Evolutionary conservation across 2,113 vertebrate species (phyloP), one percentile per base, ranked within the genome.

Genomic region (Gobius niger): DNA sequence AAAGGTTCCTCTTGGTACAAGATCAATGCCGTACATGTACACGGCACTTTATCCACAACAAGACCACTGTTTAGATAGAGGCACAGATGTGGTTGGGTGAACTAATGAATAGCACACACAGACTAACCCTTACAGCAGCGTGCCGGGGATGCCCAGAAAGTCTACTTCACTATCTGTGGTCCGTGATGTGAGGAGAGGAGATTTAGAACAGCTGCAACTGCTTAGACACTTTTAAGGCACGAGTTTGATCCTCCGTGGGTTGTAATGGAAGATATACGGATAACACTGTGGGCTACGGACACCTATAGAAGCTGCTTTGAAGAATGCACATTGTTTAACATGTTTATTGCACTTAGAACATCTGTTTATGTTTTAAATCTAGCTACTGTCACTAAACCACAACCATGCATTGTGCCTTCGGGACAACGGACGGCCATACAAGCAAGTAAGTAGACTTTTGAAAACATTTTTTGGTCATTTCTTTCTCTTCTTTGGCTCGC

Each of bases 141-240:
- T 34, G 24, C 24, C 24, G 44, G 59, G 50, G 57, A 82, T 56
- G 18, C 40, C 77, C 10, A 46, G 49, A 66, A 5, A 46, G 56
- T 24, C 70, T 4, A 40, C 52, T 16, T 54, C 50, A 40, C 15
- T 70, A 76, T 87, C 84, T 68, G 59, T 64, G 68, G 47, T 71
- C 78, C 52, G 47, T 56, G 19, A 63, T 70, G 78, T 65, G 67
- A n/a, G 1, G 62, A 66, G 47, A 67, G 56, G 68, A 44, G 74
- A 81, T 78, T 72, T 14, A 63, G 18, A 85, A 72, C 83, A 89
- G 82, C 73, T 85, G 77, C 60, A 68, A 59, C 42, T 52, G 68
- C 71, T 83, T 72, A 46, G 24, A 44, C 66, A 18, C 15, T 61
- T 71, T 73, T 70, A 44, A 73, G 63, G 68, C 68, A 44, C 2